phyloP scores from a whole-genome alignment of 1,140 invertebrate genomes.

The Drosophila kepulauana region DNA sequence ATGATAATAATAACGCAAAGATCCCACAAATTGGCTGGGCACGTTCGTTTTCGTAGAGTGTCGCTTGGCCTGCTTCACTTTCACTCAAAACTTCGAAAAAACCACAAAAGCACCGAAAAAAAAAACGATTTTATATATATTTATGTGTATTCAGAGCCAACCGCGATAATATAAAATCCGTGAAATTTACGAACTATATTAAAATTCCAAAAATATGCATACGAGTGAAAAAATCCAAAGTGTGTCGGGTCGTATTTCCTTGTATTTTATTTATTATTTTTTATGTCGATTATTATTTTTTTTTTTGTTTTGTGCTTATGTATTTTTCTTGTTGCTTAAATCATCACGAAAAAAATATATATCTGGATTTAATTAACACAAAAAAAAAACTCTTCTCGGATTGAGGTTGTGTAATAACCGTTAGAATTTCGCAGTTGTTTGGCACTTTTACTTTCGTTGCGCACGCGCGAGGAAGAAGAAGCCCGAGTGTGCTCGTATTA shows the following conservation, averaged over 20 bases:
- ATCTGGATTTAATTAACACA: slow-evolving; percentile 8
- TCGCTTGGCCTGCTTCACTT: slow-evolving; percentile 62
- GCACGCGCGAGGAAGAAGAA: slow-evolving; percentile 31
- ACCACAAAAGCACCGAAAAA: slow-evolving; percentile 42
- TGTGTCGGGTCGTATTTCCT: slow-evolving; percentile 36
- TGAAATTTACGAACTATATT: slow-evolving; percentile 35
- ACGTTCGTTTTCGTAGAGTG: slow-evolving; percentile 47
- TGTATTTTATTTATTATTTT: slow-evolving; percentile 17
- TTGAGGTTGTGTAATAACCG: slow-evolving; percentile 50
- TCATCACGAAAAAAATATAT: slow-evolving; percentile 43
- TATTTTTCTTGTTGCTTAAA: slow-evolving; percentile 53
- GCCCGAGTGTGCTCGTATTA: too few species aligned
- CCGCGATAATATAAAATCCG: slow-evolving; percentile 28
- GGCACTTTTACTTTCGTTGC: slow-evolving; percentile 62
- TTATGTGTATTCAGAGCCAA: too few species aligned
- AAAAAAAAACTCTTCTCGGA: slow-evolving; percentile 16
- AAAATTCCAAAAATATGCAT: slow-evolving; percentile 33
- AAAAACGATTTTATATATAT: slow-evolving; percentile 27
- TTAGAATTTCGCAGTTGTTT: slow-evolving; percentile 57
- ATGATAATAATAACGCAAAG: slow-evolving; percentile 1
- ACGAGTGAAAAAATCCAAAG: slow-evolving; percentile 18
- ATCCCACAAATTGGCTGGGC: slow-evolving; percentile 62
- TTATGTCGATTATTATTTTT: slow-evolving; percentile 4
- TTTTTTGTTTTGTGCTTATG: slow-evolving; percentile 2
- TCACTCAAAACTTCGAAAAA: slow-evolving; percentile 51